Percentiles rank a stretch among this genome's conserved stretches.
Evolutionary conservation across 2,888 invertebrate genomes (phyloP).

Genomic region (Branchipolynoe longqiensis): DNA sequence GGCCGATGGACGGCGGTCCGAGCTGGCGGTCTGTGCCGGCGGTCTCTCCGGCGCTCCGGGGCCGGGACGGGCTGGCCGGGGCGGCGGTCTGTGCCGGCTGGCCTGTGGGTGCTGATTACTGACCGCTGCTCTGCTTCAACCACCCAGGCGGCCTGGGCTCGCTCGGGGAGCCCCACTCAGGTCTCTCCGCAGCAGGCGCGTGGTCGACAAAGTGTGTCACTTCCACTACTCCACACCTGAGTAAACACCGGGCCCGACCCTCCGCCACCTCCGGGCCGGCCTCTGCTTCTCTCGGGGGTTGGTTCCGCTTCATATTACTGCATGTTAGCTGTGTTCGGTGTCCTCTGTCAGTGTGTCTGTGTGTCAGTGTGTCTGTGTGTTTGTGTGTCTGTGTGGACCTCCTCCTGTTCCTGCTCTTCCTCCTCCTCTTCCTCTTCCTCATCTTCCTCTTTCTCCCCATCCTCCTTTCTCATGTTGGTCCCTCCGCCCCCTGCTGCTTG

Average conservation of each 20-base stretch:
- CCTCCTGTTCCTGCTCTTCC: neutral
- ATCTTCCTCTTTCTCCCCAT: too few relatives aligned
- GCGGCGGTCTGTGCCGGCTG: neutral
- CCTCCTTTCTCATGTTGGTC: too few relatives aligned
- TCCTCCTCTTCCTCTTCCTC: neutral
- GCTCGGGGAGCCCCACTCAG: slow-evolving; percentile 20
- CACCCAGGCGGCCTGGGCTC: slow-evolving; percentile 40
- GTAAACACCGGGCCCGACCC: slow-evolving; percentile 41
- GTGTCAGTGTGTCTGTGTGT: slow-evolving; percentile 6
- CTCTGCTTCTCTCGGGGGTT: slow-evolving; percentile 55
- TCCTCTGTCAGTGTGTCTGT: slow-evolving; percentile 1
- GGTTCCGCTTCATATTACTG: slow-evolving; percentile 56
- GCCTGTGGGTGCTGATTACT: neutral
- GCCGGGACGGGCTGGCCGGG: too few relatives aligned
- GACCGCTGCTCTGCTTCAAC: slow-evolving; percentile 14
- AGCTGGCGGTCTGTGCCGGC: too few relatives aligned
- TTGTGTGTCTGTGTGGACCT: neutral
- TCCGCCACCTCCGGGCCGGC: slow-evolving; percentile 47
- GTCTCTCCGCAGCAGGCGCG: slow-evolving; percentile 40
- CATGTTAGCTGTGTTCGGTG: slow-evolving; percentile 47
- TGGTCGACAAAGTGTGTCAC: slow-evolving; percentile 54
- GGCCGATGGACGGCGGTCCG: too few relatives aligned
- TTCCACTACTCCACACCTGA: slow-evolving; percentile 50
- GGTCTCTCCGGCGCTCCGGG: too few relatives aligned
- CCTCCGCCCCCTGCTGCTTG: too few relatives aligned